phyloP scores from a whole-genome alignment of 2,113 vertebrate species.

The Actenoides lindsayi region DNA sequence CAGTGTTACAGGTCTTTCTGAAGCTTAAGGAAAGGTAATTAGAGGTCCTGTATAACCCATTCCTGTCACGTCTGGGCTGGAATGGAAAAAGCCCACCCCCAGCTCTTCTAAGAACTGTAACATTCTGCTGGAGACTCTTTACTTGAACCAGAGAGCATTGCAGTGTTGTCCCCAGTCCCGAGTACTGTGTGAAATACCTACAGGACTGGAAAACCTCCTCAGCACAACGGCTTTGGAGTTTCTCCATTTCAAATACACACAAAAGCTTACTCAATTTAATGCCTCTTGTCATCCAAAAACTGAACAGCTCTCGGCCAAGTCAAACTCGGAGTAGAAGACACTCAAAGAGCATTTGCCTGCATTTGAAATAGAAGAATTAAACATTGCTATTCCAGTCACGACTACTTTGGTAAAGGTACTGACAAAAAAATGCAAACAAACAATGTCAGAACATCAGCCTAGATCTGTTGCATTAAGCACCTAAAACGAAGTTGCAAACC shows the following conservation, averaged over 20 bases:
- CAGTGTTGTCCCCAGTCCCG: not conserved
- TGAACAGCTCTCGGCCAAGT: not conserved
- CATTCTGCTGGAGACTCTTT: not conserved
- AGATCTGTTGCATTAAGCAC: not conserved
- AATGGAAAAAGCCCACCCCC: conserved; percentile 11
- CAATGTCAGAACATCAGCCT: not conserved
- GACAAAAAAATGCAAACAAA: not conserved
- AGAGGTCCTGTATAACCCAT: conserved; percentile 19
- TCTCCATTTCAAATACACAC: not conserved
- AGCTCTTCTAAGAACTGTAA: not conserved
- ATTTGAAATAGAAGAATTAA: not conserved
- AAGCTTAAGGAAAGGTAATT: conserved; percentile 51
- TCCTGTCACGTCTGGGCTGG: not conserved
- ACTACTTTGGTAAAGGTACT: not conserved
- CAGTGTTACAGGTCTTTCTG: not conserved
- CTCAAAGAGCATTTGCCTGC: not conserved
- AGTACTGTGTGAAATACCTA: not conserved
- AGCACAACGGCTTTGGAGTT: not conserved
- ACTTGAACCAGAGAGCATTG: not conserved
- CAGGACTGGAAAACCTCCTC: not conserved
- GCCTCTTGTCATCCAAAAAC: not conserved
- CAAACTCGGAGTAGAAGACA: not conserved
- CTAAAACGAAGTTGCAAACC: not conserved
- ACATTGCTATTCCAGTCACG: accelerated
- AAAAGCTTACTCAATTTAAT: not conserved